Evolutionary conservation across 2,888 invertebrate species (phyloP).

Genomic region (Odontocolon sp.): DNA sequence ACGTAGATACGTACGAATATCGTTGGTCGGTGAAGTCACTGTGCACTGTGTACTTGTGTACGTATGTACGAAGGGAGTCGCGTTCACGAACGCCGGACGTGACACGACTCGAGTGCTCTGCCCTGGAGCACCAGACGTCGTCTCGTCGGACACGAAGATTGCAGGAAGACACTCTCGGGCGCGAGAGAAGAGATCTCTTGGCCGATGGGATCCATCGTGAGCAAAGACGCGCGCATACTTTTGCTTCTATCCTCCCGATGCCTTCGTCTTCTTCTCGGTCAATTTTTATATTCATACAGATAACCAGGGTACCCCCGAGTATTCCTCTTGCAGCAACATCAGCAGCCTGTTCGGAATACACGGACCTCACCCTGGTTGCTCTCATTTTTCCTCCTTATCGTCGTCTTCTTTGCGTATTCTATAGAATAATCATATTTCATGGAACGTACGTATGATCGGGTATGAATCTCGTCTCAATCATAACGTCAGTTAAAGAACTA

Average conservation of each 20-base stretch:
- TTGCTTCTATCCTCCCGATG: conserved; percentile 30
- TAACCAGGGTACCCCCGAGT: background rate
- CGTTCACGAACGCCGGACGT: conserved; percentile 61
- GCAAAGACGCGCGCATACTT: conserved; percentile 25
- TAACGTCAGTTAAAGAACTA: too few relatives aligned
- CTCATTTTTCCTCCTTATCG: conserved; percentile 29
- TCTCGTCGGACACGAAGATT: conserved; percentile 61
- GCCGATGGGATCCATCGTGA: conserved; percentile 24
- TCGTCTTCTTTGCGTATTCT: conserved; percentile 13
- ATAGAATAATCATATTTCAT: too few relatives aligned
- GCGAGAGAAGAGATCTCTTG: conserved; percentile 26
- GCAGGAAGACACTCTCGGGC: conserved; percentile 58
- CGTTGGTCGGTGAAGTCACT: background rate
- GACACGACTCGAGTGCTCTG: conserved; percentile 60
- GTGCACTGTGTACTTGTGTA: conserved; percentile 35
- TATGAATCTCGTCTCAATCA: too few relatives aligned
- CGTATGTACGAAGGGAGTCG: conserved; percentile 29
- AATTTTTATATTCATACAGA: conserved; percentile 9
- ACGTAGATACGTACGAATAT: conserved; percentile 22
- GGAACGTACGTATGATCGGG: too few relatives aligned
- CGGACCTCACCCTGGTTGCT: conserved; percentile 28
- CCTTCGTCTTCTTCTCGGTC: conserved; percentile 1
- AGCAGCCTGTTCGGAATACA: conserved; percentile 21
- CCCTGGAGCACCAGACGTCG: conserved; percentile 52
- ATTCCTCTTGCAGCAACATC: background rate